Base-by-base conservation (phyloP, 2,797 vertebrate genomes). In the Lagorchestes hirsutus region DNA sequence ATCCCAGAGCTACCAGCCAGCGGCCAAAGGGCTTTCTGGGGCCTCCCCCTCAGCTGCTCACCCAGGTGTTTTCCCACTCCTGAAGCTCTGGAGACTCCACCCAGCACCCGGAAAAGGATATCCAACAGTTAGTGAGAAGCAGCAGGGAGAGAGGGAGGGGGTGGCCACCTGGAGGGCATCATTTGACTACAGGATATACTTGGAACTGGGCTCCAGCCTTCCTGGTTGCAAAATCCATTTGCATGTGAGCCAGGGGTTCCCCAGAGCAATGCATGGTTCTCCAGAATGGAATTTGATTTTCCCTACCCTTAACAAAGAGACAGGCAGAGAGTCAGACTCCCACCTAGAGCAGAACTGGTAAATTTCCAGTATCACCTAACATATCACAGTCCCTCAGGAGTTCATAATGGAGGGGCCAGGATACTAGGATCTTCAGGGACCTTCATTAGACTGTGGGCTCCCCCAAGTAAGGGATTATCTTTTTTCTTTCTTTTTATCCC, bases 171-270 rank as follows among this genome's bases (percentile, higher is more conserved):
- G 67, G 74, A 34, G 28, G 18, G 90, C 92, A 67, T 90, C 56
- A 55, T 46, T 74, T 54, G 52, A 52, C 92, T 94, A 93, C 93
- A 94, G 54, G 90, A 93, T n/a, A 50, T 28, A 95, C 56, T 58
- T 54, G 59, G 57, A 40, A 62, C 5, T 22, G 24, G 16, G 46
- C 67, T 28, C 50, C 55, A 92, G 24, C 6, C 74, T 87, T 87
- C 40, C 40, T 50, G 58, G 74, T 96, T 94, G 96, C 95, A 97
- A 97, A 96, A 93, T 91, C 94, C 94, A 96, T 95, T 57, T 91
- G 55, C 57, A 95, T 94, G 9, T 57, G n/a, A 92, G 97, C 62
- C 92, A 93, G 90, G 95, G 93, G 82, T 96, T 97, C 93, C 93
- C 95, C 58, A 0, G 56, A 94, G 93, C 57, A 93, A 93, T 92